A percentile compares a stretch with the other conserved stretches of the same genome.
These are phyloP conservation scores for Drosophila rhopaloa DNA, from an alignment of 1,140 invertebrate genomes.

Conservation along the genomic window DNA sequence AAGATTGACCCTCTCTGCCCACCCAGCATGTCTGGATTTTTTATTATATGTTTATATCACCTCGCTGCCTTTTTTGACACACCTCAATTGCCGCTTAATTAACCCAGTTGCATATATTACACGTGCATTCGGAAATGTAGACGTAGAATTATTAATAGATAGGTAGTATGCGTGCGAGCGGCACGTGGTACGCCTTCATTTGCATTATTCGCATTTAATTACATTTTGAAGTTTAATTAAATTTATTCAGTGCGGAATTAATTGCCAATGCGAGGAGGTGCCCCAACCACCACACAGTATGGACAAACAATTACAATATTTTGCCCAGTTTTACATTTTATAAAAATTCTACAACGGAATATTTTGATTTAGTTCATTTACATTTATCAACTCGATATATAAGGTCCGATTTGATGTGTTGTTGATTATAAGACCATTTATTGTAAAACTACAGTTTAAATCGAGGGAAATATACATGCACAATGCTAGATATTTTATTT, in stretches of 20 bases:
- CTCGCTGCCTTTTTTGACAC: conserved; percentile 40
- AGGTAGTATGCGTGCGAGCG: not conserved
- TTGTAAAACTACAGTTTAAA: no score
- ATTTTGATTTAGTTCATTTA: not conserved
- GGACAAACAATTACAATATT: conserved; percentile 5
- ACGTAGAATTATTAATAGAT: conserved; percentile 2
- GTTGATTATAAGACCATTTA: no score
- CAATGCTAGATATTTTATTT: not conserved
- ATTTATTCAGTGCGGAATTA: conserved; percentile 72
- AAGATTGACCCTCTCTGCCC: conserved; percentile 3
- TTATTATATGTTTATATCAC: conserved; percentile 7
- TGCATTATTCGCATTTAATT: conserved; percentile 73
- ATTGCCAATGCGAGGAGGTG: conserved; percentile 59
- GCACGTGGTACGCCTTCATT: conserved; percentile 63
- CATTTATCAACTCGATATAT: not conserved
- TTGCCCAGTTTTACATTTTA: not conserved
- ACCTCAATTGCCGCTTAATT: conserved; percentile 78
- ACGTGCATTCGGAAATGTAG: conserved; percentile 31
- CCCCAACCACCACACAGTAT: not conserved
- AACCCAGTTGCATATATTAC: conserved; percentile 78
- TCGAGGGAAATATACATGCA: no score
- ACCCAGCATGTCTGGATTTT: not conserved
- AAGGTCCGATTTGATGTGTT: no score
- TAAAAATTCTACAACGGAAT: not conserved
- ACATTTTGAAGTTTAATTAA: conserved; percentile 79